Conservation (phyloP, 2,797 vertebrate species). For the Eospalax fontanierii region DNA sequence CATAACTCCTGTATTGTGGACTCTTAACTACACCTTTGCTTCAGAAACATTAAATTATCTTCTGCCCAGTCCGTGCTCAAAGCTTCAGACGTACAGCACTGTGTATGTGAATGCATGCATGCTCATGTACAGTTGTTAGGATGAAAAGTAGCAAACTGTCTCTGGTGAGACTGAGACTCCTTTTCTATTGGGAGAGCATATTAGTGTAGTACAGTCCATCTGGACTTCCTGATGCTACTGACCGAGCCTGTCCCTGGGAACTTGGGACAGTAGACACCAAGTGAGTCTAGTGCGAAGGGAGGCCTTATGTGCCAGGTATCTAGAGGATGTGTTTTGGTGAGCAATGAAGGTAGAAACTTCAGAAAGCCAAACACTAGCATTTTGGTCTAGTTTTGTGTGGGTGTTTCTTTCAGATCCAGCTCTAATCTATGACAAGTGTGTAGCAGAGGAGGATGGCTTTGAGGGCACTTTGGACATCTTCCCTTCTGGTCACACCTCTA, state of each 20-base stretch:
- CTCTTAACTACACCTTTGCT: slow-evolving; percentile 20
- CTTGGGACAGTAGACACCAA: background rate
- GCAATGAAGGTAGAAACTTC: slow-evolving; percentile 32
- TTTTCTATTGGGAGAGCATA: slow-evolving; percentile 33
- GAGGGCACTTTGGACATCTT: slow-evolving; percentile 94
- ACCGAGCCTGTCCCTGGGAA: background rate
- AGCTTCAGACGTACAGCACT: background rate
- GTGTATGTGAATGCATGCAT: background rate
- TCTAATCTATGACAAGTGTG: slow-evolving; percentile 97
- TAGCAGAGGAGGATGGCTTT: slow-evolving; percentile 95
- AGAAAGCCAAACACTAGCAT: background rate
- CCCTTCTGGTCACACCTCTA: slow-evolving; percentile 93
- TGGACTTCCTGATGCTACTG: background rate
- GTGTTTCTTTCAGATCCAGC: slow-evolving; percentile 92
- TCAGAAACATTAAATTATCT: slow-evolving; percentile 39
- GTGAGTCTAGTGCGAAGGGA: slow-evolving; percentile 24
- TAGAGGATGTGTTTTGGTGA: slow-evolving; percentile 34
- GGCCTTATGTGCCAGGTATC: slow-evolving; percentile 7
- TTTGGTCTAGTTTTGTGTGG: slow-evolving; percentile 21
- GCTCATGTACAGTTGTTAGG: slow-evolving; percentile 31
- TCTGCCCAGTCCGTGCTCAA: slow-evolving; percentile 8
- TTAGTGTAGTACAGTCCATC: background rate
- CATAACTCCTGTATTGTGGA: background rate
- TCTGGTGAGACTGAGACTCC: background rate
- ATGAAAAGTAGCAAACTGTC: slow-evolving; percentile 48